These are phyloP conservation scores for Eupithecia tripunctaria DNA, from an alignment of 2,888 invertebrate species.

Conservation along the genomic window DNA sequence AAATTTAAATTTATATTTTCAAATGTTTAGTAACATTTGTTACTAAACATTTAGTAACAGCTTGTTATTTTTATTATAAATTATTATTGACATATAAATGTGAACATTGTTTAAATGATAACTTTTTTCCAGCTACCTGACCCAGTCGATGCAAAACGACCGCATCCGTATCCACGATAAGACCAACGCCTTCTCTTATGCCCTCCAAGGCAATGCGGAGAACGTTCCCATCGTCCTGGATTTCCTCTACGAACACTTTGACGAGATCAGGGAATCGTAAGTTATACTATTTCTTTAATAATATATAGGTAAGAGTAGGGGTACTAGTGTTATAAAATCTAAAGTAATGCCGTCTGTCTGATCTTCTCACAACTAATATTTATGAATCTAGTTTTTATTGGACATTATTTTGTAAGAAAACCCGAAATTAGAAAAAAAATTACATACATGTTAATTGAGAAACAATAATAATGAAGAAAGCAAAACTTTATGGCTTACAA, in stretches of 20 bases:
- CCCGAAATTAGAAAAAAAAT: neutral
- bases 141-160: slow-evolving; percentile 70
- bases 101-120: no score
- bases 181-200: slow-evolving; percentile 73
- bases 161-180: slow-evolving; percentile 79
- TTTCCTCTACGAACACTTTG: slow-evolving; percentile 72
- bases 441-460: neutral
- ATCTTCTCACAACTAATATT: no score
- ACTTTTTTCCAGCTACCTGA: slow-evolving; percentile 75
- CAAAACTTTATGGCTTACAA: neutral
- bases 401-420: neutral
- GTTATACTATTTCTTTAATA: slow-evolving; percentile 32
- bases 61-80: no score
- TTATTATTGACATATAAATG: no score
- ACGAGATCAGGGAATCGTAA: slow-evolving; percentile 61
- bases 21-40: no score
- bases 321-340: neutral
- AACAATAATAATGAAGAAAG: neutral
- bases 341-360: neutral
- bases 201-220: slow-evolving; percentile 82
- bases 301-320: no score
- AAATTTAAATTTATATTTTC: no score
- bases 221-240: slow-evolving; percentile 82
- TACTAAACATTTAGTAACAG: no score
- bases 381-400: neutral